Conservation (phyloP, 1,140 invertebrate species). For the Dufourea novaeangliae region DNA sequence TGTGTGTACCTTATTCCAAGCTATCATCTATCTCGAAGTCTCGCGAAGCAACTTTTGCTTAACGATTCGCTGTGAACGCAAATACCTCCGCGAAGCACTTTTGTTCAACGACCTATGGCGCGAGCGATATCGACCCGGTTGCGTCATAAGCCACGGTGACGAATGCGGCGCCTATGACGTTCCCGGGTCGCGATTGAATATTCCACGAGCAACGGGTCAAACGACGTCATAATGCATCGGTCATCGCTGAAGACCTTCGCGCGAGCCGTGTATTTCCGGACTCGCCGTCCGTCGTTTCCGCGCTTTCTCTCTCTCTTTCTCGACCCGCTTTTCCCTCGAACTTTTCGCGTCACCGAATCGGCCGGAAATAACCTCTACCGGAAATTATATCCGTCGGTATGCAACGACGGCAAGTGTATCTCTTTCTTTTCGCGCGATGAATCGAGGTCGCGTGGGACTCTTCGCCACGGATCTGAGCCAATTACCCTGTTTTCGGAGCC, state of each 20-base stretch:
- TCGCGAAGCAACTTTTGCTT: too few species aligned
- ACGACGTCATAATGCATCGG: slow-evolving; percentile 49
- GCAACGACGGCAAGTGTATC: not conserved
- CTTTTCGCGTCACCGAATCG: slow-evolving; percentile 2
- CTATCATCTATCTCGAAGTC: not conserved
- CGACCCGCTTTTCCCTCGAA: slow-evolving; percentile 21
- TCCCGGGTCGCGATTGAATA: slow-evolving; percentile 34
- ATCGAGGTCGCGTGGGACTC: slow-evolving; percentile 18
- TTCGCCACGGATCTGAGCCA: not conserved
- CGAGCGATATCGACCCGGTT: slow-evolving; percentile 21
- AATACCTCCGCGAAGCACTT: not conserved
- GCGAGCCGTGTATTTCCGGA: slow-evolving; percentile 39
- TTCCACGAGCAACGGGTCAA: slow-evolving; percentile 49
- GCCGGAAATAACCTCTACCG: not conserved
- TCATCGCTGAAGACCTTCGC: slow-evolving; percentile 26
- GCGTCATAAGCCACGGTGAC: slow-evolving; percentile 45
- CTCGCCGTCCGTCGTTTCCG: not conserved
- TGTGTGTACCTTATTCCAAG: not conserved
- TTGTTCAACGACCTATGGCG: not conserved
- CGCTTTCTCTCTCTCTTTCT: not conserved
- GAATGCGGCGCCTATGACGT: slow-evolving; percentile 50
- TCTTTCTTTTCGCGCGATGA: not conserved
- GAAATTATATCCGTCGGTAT: slow-evolving; percentile 2
- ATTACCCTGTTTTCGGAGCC: slow-evolving; percentile 18
- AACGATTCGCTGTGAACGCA: too few species aligned